Evolutionary conservation across 1,140 invertebrate species (phyloP).

Genomic region (Coelopa frigida): DNA sequence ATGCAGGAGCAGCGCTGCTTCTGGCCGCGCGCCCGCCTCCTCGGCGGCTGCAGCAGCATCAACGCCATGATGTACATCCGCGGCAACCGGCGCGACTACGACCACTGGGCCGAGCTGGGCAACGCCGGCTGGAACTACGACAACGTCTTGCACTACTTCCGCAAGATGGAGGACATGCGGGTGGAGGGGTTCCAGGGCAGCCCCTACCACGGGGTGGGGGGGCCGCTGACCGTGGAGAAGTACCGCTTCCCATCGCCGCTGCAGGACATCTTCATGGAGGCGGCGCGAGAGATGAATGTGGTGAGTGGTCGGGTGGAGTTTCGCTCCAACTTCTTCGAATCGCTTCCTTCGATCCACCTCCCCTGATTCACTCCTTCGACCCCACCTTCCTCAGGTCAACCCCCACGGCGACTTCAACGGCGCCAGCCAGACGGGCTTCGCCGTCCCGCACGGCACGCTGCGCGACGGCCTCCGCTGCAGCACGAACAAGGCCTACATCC

Average conservation of each 20-base stretch:
- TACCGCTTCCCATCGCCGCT: slow-evolving; percentile 57
- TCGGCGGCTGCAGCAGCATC: slow-evolving; percentile 75
- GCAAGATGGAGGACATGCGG: slow-evolving; percentile 62
- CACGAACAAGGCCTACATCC: slow-evolving; percentile 71
- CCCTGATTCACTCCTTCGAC: background rate
- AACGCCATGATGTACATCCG: slow-evolving; percentile 87
- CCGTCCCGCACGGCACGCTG: slow-evolving; percentile 65
- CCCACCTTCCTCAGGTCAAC: slow-evolving; percentile 40
- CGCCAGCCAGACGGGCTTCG: slow-evolving; percentile 63
- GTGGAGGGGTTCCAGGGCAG: slow-evolving; percentile 49
- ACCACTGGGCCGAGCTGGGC: slow-evolving; percentile 66
- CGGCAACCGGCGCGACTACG: slow-evolving; percentile 78
- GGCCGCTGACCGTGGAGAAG: slow-evolving; percentile 60
- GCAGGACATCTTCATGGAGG: slow-evolving; percentile 57
- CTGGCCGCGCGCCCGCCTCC: slow-evolving; percentile 68
- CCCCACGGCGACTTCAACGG: slow-evolving; percentile 67
- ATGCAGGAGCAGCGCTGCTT: slow-evolving; percentile 56
- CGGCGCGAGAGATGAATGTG: slow-evolving; percentile 49
- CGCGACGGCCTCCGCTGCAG: slow-evolving; percentile 77
- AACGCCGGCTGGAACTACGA: slow-evolving; percentile 69
- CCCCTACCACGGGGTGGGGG: slow-evolving; percentile 60
- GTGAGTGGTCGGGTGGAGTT: background rate
- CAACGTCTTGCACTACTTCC: slow-evolving; percentile 75
- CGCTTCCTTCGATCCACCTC: slow-evolving; percentile 38
- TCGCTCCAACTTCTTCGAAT: slow-evolving; percentile 53